phyloP scores from a whole-genome alignment of 2,888 invertebrate species.

The Pycnomerus fuliginosus region DNA sequence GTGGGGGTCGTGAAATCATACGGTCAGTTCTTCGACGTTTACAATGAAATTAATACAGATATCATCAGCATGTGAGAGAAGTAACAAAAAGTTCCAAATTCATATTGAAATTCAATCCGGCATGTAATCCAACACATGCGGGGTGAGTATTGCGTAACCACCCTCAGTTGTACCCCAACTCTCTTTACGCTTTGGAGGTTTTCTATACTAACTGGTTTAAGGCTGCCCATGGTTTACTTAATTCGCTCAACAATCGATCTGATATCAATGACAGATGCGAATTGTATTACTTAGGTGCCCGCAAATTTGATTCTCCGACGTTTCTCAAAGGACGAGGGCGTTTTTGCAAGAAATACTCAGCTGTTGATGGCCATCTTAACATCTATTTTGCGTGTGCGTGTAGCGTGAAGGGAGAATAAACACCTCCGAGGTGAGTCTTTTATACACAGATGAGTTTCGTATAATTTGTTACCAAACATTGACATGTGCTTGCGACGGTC shows the following conservation, averaged over 20 bases:
- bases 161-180: conserved; percentile 33
- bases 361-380: conserved; percentile 32
- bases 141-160: conserved; percentile 48
- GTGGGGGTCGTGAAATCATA: conserved; percentile 1
- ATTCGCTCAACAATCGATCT: conserved; percentile 48
- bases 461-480: conserved; percentile 16
- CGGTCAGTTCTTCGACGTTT: conserved; percentile 5
- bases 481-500: conserved; percentile 7
- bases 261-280: conserved; percentile 53
- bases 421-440: conserved; percentile 15
- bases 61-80: conserved; percentile 29
- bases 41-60: conserved; percentile 28
- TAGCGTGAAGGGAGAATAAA: conserved; percentile 32
- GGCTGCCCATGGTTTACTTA: conserved; percentile 49
- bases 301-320: conserved; percentile 6
- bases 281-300: conserved; percentile 24
- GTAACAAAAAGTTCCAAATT: conserved; percentile 35
- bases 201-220: conserved; percentile 53
- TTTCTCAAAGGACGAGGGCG: conserved; percentile 9
- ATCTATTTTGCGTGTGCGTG: conserved; percentile 28
- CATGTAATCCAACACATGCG: conserved; percentile 48
- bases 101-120: conserved; percentile 43
- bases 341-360: conserved; percentile 1
- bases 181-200: conserved; percentile 50
- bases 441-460: conserved; percentile 12